A percentile compares a stretch with the other conserved stretches of the same genome.
Conservation (phyloP, 1,140 invertebrate genomes). For the Drosophila subpulchrella region DNA sequence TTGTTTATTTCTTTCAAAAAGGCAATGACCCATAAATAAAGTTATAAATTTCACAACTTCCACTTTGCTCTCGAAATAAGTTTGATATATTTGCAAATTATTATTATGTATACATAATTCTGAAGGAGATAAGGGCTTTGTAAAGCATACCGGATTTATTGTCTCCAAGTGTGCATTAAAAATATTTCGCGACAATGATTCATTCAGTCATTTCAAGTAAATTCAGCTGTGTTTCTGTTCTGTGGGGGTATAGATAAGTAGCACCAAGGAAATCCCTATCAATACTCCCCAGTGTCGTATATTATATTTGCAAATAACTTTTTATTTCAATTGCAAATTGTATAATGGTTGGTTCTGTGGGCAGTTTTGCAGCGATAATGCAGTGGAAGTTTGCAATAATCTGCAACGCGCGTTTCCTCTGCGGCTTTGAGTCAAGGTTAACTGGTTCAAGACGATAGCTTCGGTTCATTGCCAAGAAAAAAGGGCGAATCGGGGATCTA, state of each 20-base stretch:
- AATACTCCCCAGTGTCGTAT: slow-evolving; percentile 6
- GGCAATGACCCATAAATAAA: background rate
- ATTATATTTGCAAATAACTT: slow-evolving; percentile 8
- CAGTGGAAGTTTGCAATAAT: slow-evolving; percentile 35
- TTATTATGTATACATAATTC: slow-evolving; percentile 16
- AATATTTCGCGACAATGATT: slow-evolving; percentile 15
- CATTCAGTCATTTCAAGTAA: slow-evolving; percentile 10
- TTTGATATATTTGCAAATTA: slow-evolving; percentile 30
- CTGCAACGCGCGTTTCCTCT: slow-evolving; percentile 31
- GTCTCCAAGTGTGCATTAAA: slow-evolving; percentile 15
- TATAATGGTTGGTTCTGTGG: slow-evolving; percentile 28
- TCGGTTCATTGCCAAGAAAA: slow-evolving; percentile 26
- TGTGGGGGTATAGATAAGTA: slow-evolving; percentile 13
- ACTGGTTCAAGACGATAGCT: slow-evolving; percentile 20
- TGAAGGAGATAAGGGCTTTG: slow-evolving; percentile 12
- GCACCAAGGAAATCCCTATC: slow-evolving; percentile 7
- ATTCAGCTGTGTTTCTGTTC: slow-evolving; percentile 3
- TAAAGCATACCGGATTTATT: slow-evolving; percentile 23
- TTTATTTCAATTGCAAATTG: slow-evolving; percentile 26
- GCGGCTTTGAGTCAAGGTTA: slow-evolving; percentile 28
- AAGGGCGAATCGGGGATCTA: background rate
- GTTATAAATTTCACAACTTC: slow-evolving; percentile 9
- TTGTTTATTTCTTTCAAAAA: too few species aligned
- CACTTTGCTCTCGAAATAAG: background rate
- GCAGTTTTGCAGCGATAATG: too few species aligned